Percentiles rank a stretch among this genome's conserved stretches.
Evolutionary conservation across 2,797 vertebrate species (phyloP).

Genomic region (Microctenopoma stevenorrisi): DNA sequence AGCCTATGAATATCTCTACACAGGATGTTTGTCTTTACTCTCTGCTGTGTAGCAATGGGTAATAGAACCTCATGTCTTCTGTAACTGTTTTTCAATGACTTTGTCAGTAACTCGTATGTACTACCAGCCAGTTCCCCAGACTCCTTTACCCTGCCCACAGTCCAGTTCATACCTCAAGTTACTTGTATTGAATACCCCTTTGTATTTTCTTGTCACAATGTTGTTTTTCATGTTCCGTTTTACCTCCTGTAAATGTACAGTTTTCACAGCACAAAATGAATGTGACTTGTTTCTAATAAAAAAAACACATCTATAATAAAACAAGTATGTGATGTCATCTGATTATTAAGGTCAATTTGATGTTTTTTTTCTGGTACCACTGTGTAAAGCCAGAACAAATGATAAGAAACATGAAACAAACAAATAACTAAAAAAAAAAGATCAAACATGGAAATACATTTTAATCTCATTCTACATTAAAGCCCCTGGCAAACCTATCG

Average conservation of each 20-base stretch:
- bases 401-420: conserved; percentile 38
- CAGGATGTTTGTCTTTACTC: conserved; percentile 81
- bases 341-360: not conserved
- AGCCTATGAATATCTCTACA: conserved; percentile 85
- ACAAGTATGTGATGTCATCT: conserved; percentile 23
- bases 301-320: conserved; percentile 83
- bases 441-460: conserved; percentile 39
- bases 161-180: conserved; percentile 66
- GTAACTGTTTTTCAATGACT: conserved; percentile 78
- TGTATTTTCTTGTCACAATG: conserved; percentile 73
- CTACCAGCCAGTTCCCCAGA: conserved; percentile 63
- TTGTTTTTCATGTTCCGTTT: conserved; percentile 79
- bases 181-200: conserved; percentile 71
- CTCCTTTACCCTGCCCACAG: conserved; percentile 38
- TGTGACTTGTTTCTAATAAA: conserved; percentile 95
- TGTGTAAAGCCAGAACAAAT: conserved; percentile 12
- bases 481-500: conserved; percentile 48
- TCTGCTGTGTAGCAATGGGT: conserved; percentile 67
- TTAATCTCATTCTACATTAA: conserved; percentile 56
- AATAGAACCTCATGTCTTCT: conserved; percentile 80
- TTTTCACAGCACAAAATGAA: conserved; percentile 95
- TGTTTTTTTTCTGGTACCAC: not conserved
- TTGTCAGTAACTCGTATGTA: conserved; percentile 75
- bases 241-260: conserved; percentile 86
- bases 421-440: conserved; percentile 19